These are phyloP conservation scores for Apantesis nais DNA, from an alignment of 2,888 invertebrate genomes.

Conservation along the genomic window DNA sequence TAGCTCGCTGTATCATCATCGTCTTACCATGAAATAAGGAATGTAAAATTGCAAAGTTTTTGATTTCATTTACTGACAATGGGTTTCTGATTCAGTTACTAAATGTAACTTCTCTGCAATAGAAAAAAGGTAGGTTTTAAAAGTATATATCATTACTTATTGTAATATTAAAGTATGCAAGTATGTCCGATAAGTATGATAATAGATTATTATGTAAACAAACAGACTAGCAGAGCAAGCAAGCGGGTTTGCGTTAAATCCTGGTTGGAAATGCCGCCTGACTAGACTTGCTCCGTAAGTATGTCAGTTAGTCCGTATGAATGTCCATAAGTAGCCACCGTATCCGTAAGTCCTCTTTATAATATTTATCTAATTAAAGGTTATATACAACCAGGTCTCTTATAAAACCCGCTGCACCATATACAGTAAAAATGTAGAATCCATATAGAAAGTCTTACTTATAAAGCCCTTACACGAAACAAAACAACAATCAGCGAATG, in stretches of 20 bases:
- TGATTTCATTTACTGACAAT: neutral
- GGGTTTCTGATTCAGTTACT: neutral
- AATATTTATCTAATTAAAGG: slow-evolving; percentile 21
- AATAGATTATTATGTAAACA: slow-evolving; percentile 38
- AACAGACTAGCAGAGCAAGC: neutral
- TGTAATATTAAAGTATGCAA: neutral
- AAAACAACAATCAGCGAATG: slow-evolving; percentile 53
- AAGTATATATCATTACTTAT: slow-evolving; percentile 1
- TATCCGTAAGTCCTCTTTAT: slow-evolving; percentile 60
- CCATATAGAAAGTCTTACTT: slow-evolving; percentile 47
- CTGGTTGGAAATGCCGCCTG: slow-evolving; percentile 64
- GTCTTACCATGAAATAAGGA: neutral
- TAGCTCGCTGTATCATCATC: neutral
- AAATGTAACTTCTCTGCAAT: neutral
- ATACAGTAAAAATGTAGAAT: slow-evolving; percentile 29
- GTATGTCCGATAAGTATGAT: slow-evolving; percentile 42
- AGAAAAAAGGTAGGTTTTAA: neutral
- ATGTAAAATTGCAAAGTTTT: neutral
- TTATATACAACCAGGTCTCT: slow-evolving; percentile 15
- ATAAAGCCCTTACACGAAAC: slow-evolving; percentile 42
- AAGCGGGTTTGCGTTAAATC: slow-evolving; percentile 54
- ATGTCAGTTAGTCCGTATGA: slow-evolving; percentile 38
- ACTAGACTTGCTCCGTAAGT: slow-evolving; percentile 65
- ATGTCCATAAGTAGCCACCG: slow-evolving; percentile 42
- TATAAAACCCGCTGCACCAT: slow-evolving; percentile 48